A percentile compares a stretch with the other conserved stretches of the same genome.
Evolutionary conservation across 1,140 invertebrate genomes (phyloP).

Genomic region (Drusus annulatus): DNA sequence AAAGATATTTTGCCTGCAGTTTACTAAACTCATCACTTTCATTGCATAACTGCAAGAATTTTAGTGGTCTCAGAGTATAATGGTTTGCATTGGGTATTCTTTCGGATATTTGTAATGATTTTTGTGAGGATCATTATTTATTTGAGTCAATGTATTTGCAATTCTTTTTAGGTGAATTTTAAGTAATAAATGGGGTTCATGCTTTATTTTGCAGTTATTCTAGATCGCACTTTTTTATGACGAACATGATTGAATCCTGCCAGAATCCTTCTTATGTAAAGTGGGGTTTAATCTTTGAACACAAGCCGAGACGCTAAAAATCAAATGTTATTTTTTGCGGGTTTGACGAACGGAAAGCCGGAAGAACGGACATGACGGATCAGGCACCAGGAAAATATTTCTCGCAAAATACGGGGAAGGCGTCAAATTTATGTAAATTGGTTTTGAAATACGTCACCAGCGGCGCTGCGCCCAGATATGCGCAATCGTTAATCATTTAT

Average conservation of each 20-base stretch:
- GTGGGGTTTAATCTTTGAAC: not conserved
- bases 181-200: too few species aligned
- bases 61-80: too few species aligned
- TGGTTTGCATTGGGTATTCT: too few species aligned
- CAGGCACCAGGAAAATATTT: slow-evolving; percentile 25
- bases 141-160: too few species aligned
- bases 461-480: slow-evolving; percentile 35
- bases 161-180: too few species aligned
- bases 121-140: too few species aligned
- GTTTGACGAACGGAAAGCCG: not conserved
- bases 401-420: slow-evolving; percentile 22
- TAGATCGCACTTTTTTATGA: too few species aligned
- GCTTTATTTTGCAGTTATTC: too few species aligned
- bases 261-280: not conserved
- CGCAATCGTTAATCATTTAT: slow-evolving; percentile 34
- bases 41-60: too few species aligned
- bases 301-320: not conserved
- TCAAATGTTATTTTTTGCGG: not conserved
- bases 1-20: too few species aligned
- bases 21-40: too few species aligned
- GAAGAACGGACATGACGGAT: slow-evolving; percentile 28
- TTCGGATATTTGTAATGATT: too few species aligned
- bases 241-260: not conserved
- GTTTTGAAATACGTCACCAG: slow-evolving; percentile 22
- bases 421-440: slow-evolving; percentile 35